Evolutionary conservation across 1,140 invertebrate species (phyloP).

Genomic region (Eurosta solidaginis): DNA sequence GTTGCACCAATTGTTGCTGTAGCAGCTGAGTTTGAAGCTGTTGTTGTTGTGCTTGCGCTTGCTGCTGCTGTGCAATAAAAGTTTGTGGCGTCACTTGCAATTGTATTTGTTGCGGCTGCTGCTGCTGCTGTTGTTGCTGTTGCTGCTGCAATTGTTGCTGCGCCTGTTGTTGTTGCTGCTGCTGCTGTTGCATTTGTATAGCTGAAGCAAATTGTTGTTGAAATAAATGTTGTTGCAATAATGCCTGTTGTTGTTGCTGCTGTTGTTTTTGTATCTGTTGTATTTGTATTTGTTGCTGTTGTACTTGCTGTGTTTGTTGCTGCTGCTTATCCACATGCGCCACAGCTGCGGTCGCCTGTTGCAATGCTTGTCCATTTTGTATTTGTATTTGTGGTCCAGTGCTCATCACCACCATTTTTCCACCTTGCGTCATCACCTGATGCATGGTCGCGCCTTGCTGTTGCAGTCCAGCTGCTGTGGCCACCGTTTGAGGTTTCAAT

Average conservation of each 20-base stretch:
- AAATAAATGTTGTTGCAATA: conserved; percentile 37
- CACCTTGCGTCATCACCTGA: conserved; percentile 54
- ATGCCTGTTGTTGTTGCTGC: conserved; percentile 35
- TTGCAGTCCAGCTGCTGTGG: conserved; percentile 51
- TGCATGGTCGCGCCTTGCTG: conserved; percentile 59
- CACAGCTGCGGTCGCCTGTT: conserved; percentile 39
- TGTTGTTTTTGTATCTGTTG: conserved; percentile 37
- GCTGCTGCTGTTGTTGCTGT: conserved; percentile 46
- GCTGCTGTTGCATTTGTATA: conserved; percentile 49
- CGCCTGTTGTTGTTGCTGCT: conserved; percentile 43
- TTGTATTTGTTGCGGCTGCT: conserved; percentile 52
- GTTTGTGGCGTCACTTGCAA: conserved; percentile 47
- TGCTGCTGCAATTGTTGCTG: conserved; percentile 36
- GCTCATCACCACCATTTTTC: conserved; percentile 60
- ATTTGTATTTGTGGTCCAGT: conserved; percentile 54
- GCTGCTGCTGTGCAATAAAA: conserved; percentile 52
- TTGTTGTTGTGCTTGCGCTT: conserved; percentile 35
- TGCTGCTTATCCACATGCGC: conserved; percentile 46
- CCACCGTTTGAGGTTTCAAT: conserved; percentile 44
- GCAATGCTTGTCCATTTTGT: conserved; percentile 54
- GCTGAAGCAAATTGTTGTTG: conserved; percentile 39
- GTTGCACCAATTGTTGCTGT: conserved; percentile 39
- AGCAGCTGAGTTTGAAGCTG: conserved; percentile 35
- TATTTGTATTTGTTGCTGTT: conserved; percentile 39
- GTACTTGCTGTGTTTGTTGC: conserved; percentile 47